A percentile compares a stretch with the other conserved stretches of the same genome.
These are phyloP conservation scores for Ormyrus nitidulus DNA, from an alignment of 2,888 invertebrate genomes.

Conservation along the genomic window DNA sequence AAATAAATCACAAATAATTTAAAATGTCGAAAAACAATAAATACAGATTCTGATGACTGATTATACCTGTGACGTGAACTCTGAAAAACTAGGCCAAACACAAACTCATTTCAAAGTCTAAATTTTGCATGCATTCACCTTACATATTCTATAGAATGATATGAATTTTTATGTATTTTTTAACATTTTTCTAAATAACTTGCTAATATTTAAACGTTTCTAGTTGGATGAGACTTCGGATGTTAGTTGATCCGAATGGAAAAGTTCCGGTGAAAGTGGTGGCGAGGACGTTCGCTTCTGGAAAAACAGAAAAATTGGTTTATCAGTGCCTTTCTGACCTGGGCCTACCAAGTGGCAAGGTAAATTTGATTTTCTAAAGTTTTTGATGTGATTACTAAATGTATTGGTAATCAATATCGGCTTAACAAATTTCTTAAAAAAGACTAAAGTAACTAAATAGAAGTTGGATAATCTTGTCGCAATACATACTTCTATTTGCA, in stretches of 20 bases:
- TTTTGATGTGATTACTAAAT: neutral
- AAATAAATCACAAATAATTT: neutral
- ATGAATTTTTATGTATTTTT: no score
- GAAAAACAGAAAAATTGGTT: conserved; percentile 98
- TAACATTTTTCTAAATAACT: no score
- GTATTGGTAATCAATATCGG: neutral
- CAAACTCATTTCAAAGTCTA: no score
- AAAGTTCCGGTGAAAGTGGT: conserved; percentile 98
- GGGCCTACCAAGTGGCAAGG: conserved; percentile 94
- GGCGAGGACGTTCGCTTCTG: conserved; percentile 98
- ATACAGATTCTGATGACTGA: no score
- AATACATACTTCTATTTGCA: no score
- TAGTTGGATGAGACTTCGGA: conserved; percentile 99
- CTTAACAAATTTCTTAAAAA: no score
- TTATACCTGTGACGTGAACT: no score
- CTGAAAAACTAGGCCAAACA: no score
- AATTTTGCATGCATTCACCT: no score
- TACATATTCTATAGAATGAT: no score
- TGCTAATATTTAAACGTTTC: conserved; percentile 66
- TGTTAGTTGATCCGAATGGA: conserved; percentile 94
- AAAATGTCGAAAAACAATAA: neutral
- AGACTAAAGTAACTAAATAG: no score
- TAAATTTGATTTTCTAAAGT: conserved; percentile 63
- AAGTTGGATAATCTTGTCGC: no score
- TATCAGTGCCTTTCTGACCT: conserved; percentile 97